Base-by-base conservation (phyloP, 2,797 vertebrate genomes). In the Leuciscus waleckii region DNA sequence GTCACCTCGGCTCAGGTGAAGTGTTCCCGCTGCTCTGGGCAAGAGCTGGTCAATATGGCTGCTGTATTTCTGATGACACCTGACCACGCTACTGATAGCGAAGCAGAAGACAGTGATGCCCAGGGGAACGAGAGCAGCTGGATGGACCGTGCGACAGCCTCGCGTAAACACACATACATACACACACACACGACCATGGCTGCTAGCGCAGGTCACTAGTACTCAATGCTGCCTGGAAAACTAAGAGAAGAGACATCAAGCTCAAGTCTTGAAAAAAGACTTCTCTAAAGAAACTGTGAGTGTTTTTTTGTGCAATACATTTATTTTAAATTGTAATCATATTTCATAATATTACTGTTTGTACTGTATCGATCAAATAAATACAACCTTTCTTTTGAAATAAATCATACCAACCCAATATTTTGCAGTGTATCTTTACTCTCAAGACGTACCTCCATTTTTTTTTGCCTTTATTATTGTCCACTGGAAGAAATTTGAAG, bases 141-240 rank as follows among this genome's bases (percentile, higher is more conserved):
- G 70, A 82, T 82, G n/a, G 67, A 51, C 13, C 14, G 46, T 39
- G 63, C 3, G 7, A 16, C 14, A 65, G n/a, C 29, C 63, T 7
- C 7, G 3, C 1, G 7, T 17, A 65, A 7, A 54, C 39, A 37
- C 67, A 61, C 56, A 49, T 77, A 83, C 69, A 7, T 1, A 46
- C 58, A 85, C 26, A 46, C 13, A 46, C 43, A 83, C 69, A 79
- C 37, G 7, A 11, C 39, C 9, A 68, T 43, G 58, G 79, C 89
- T 81, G 51, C 79, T 63, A 87, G 85, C 39, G 0, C 76, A 71
- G 83, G 67, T 89, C 78, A 85, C 82, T 78, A 68, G 41, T 37
- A 74, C 69, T 89, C 88, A 89, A 87, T 74, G 77, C 41, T 83
- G 10, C 76, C 67, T 87, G 65, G 82, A 51, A 51, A 74, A 88